A percentile compares a stretch with the other conserved stretches of the same genome.
These are phyloP conservation scores for Drosophila stalkeri DNA, from an alignment of 2,888 invertebrate species.

Conservation along the genomic window DNA sequence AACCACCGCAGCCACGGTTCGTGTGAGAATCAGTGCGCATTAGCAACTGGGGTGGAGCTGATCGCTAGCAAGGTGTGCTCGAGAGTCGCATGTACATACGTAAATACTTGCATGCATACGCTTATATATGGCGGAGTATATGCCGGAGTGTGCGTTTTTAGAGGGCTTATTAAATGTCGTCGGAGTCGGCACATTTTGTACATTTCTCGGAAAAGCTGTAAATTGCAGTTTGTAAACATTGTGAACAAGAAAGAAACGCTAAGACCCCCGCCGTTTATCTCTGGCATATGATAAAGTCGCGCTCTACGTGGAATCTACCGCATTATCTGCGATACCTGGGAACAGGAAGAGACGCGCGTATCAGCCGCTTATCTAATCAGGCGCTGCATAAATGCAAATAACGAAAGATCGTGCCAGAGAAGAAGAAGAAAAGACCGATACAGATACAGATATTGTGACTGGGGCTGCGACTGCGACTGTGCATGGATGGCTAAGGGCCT, in stretches of 20 bases:
- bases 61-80: slow-evolving; percentile 53
- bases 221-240: slow-evolving; percentile 73
- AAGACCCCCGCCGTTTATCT: slow-evolving; percentile 71
- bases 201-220: slow-evolving; percentile 73
- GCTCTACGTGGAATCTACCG: slow-evolving; percentile 58
- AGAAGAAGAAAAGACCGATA: slow-evolving; percentile 36
- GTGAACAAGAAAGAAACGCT: slow-evolving; percentile 60
- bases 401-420: slow-evolving; percentile 64
- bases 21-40: slow-evolving; percentile 53
- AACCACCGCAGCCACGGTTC: slow-evolving; percentile 14
- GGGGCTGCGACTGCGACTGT: slow-evolving; percentile 16
- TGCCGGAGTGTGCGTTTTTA: slow-evolving; percentile 36
- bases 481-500: slow-evolving; percentile 11
- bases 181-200: slow-evolving; percentile 63
- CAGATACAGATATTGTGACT: slow-evolving; percentile 12
- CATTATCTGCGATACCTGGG: slow-evolving; percentile 67
- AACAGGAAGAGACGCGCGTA: slow-evolving; percentile 79
- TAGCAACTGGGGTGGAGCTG: slow-evolving; percentile 39
- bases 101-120: slow-evolving; percentile 11
- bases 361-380: slow-evolving; percentile 79
- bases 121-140: slow-evolving; percentile 1
- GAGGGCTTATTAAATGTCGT: slow-evolving; percentile 57
- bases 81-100: slow-evolving; percentile 16
- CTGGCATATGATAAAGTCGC: slow-evolving; percentile 62
- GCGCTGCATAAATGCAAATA: slow-evolving; percentile 82